Evolutionary conservation across 2,113 vertebrate genomes (phyloP).

Genomic region (Paradoxurus hermaphroditus): DNA sequence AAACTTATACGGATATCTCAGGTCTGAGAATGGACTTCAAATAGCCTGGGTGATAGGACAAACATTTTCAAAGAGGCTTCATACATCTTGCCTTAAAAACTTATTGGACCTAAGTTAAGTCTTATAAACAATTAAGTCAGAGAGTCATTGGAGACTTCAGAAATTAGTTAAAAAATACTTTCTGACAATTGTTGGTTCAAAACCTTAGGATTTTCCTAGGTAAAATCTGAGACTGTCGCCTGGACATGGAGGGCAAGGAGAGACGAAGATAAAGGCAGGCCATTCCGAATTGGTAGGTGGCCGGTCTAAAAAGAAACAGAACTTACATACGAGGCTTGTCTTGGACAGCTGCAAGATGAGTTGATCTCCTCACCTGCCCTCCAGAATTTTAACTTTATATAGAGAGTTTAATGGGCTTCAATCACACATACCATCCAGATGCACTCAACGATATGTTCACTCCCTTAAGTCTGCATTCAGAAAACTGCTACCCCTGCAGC

Average conservation of each 20-base stretch:
- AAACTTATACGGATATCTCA: background rate
- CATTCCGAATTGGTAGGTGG: background rate
- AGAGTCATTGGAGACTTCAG: background rate
- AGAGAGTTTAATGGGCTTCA: background rate
- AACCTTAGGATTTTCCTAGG: background rate
- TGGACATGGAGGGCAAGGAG: background rate
- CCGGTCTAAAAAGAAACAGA: background rate
- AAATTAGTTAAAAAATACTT: background rate
- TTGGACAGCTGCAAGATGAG: background rate
- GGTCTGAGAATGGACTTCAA: background rate
- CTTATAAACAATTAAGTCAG: background rate
- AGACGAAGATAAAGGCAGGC: background rate
- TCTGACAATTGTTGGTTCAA: background rate
- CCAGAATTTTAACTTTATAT: background rate
- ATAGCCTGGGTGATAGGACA: background rate
- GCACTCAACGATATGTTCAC: background rate
- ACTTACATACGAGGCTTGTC: background rate
- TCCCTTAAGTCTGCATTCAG: background rate
- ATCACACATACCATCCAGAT: background rate
- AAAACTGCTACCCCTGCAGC: background rate
- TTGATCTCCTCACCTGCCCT: background rate
- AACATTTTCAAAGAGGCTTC: background rate
- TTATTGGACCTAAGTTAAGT: background rate
- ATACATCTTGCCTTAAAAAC: background rate
- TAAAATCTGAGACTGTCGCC: background rate